Evolutionary conservation across 2,888 invertebrate species (phyloP), one percentile per base, ranked within the genome.

Genomic region (Trilocha varians): DNA sequence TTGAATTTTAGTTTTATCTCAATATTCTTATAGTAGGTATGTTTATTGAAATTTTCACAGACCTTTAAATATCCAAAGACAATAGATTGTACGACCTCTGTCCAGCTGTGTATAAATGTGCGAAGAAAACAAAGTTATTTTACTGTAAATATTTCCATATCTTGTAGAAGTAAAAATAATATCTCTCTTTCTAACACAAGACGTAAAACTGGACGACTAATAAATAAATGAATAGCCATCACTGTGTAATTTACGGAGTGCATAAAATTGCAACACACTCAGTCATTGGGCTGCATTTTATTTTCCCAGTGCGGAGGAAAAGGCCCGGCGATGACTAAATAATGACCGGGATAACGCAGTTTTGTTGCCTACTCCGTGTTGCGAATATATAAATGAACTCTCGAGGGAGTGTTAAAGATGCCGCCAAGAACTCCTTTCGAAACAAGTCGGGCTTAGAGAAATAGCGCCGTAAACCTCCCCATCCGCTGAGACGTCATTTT

Each of bases 301-400:
- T 78, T 71, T 73, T 62, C 68, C 47, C 55, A 47, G 57, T 53
- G 59, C 59, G 63, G 68, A 55, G 59, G 59, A 59, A 57, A 65
- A 70, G 72, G 70, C 70, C 66, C 61, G 72, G 77, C 73, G 83
- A 84, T 85, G 84, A 84, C 85, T 85, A 83, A 85, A 82, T 84
- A 84, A 85, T 84, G 84, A 84, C 82, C 69, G 65, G 82, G 76
- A 80, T 85, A 84, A 85, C 84, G 78, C 84, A 76, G 78, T 79
- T 85, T 85, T 85, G 84, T 82, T 79, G 77, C 84, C 65, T 70
- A 62, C 75, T 79, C 73, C 84, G 84, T 78, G 83, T 78, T 78
- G 75, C 75, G 84, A 83, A 84, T 85, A 83, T 79, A 84, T 82
- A 85, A 84, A 84, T 84, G 76, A 78, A 85, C 72, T 63, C 85